These are phyloP conservation scores for Dasysyrphus tricinctus DNA, from an alignment of 2,888 invertebrate genomes.

Conservation along the genomic window DNA sequence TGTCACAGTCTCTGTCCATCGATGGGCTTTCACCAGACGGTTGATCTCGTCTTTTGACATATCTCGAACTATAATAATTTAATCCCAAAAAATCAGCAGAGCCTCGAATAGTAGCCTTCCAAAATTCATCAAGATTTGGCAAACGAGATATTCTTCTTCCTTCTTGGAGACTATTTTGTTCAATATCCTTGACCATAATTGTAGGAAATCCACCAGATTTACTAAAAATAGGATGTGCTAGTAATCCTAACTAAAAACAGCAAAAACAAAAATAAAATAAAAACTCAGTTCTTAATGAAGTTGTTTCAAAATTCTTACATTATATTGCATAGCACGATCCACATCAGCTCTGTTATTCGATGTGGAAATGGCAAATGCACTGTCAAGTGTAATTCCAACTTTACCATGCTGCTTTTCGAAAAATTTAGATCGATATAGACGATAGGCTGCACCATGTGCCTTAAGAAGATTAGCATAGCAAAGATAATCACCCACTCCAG, in stretches of 20 bases:
- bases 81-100: constrained; percentile 79
- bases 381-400: constrained; percentile 78
- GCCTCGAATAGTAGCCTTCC: constrained; percentile 76
- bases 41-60: constrained; percentile 74
- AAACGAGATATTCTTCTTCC: constrained; percentile 79
- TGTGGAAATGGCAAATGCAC: constrained; percentile 77
- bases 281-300: background rate
- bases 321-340: constrained; percentile 78
- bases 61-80: constrained; percentile 79
- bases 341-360: constrained; percentile 72
- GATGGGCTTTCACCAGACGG: constrained; percentile 83
- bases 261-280: background rate
- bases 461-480: constrained; percentile 84
- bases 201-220: constrained; percentile 79
- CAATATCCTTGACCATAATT: constrained; percentile 78
- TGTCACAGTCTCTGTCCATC: constrained; percentile 84
- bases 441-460: constrained; percentile 85
- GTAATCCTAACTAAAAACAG: constrained; percentile 80
- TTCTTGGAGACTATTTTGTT: constrained; percentile 78
- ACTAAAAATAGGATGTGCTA: constrained; percentile 80
- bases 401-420: constrained; percentile 79
- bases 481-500: constrained; percentile 84
- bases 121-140: constrained; percentile 70
- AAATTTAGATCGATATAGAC: constrained; percentile 82
- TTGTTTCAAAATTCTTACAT: constrained; percentile 63